A percentile compares a stretch with the other conserved stretches of the same genome.
phyloP scores from a whole-genome alignment of 2,888 invertebrate species.

The Pyralis farinalis region DNA sequence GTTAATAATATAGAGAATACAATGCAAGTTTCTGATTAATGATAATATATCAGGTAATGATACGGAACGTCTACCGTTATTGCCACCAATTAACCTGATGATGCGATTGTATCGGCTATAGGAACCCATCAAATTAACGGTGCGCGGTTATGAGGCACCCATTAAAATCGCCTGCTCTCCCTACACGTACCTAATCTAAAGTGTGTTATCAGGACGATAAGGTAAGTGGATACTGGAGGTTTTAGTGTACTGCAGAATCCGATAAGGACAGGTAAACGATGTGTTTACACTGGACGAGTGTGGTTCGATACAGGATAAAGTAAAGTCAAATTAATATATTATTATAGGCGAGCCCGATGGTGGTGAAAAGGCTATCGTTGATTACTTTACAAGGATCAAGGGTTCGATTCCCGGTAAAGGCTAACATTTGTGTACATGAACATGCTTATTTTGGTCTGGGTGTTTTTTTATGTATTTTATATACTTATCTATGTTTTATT shows the following conservation, averaged over 20 bases:
- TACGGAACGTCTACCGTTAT: constrained; percentile 3
- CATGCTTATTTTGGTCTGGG: too few relatives aligned
- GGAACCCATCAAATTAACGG: constrained; percentile 8
- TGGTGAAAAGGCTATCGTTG: too few relatives aligned
- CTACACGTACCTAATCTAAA: constrained; percentile 41
- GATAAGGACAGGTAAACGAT: constrained; percentile 23
- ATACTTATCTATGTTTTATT: too few relatives aligned
- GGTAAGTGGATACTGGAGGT: constrained; percentile 40
- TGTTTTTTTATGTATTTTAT: too few relatives aligned
- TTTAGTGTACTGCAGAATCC: constrained; percentile 38
- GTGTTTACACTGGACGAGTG: not conserved
- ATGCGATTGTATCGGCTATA: constrained; percentile 3
- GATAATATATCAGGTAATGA: constrained; percentile 1
- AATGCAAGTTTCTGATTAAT: not conserved
- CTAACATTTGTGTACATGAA: too few relatives aligned
- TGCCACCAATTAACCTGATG: constrained; percentile 6
- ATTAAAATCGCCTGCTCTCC: not conserved
- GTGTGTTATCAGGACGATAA: constrained; percentile 61
- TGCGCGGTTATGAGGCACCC: constrained; percentile 12
- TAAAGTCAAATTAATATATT: too few relatives aligned
- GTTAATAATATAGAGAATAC: too few relatives aligned
- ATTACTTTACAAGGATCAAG: too few relatives aligned
- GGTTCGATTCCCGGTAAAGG: too few relatives aligned
- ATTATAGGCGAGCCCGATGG: too few relatives aligned
- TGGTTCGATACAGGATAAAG: not conserved